A percentile compares a stretch with the other conserved stretches of the same genome.
Conservation (phyloP, 2,888 invertebrate genomes). For the Eubasilissa splendida region DNA sequence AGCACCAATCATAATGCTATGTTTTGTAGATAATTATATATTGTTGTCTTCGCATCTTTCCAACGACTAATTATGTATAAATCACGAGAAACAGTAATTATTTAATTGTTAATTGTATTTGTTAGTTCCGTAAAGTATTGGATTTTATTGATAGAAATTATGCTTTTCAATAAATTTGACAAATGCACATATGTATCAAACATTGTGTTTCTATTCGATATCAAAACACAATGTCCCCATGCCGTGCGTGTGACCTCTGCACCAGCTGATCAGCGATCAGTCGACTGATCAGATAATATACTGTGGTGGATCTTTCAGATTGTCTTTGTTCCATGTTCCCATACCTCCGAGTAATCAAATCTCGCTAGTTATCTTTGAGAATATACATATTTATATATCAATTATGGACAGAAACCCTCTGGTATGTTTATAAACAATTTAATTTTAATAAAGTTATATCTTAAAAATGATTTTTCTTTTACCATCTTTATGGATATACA, state of each 20-base stretch:
- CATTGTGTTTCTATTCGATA: constrained; percentile 2
- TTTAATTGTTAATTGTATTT: constrained; percentile 37
- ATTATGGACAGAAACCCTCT: constrained; percentile 25
- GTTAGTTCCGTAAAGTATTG: constrained; percentile 41
- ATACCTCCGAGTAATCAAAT: constrained; percentile 17
- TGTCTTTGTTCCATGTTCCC: constrained; percentile 12
- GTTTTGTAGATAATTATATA: constrained; percentile 55
- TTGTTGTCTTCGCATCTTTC: constrained; percentile 50
- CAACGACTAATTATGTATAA: constrained; percentile 47
- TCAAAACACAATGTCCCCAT: constrained; percentile 4
- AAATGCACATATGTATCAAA: constrained; percentile 22
- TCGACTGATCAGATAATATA: constrained; percentile 32
- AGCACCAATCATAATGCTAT: constrained; percentile 38
- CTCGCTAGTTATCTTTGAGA: constrained; percentile 21
- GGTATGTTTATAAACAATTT: constrained; percentile 48
- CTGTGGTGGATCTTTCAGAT: constrained; percentile 1
- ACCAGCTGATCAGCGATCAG: constrained; percentile 1
- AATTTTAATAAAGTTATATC: constrained; percentile 49
- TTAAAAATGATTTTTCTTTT: constrained; percentile 17
- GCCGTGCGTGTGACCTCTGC: background rate
- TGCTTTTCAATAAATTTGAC: constrained; percentile 40
- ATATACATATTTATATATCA: constrained; percentile 32
- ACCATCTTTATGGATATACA: background rate
- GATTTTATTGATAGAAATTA: constrained; percentile 41
- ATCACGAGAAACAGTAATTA: constrained; percentile 37